These are phyloP conservation scores for Callimorpha dominula DNA, from an alignment of 2,888 invertebrate species.

Conservation along the genomic window DNA sequence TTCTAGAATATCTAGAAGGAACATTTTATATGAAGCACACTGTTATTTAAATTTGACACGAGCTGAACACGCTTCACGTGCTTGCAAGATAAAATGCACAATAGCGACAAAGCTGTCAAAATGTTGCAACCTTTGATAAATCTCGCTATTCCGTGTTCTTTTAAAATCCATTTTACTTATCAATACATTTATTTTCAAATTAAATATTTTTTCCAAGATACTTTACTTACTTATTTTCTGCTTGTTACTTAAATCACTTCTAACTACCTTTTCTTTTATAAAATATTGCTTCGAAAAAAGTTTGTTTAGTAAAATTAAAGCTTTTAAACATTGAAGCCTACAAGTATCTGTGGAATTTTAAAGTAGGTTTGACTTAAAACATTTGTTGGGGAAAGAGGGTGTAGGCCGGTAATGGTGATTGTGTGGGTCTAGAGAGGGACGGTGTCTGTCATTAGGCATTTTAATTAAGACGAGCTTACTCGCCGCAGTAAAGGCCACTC, in stretches of 20 bases:
- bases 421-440: constrained; percentile 29
- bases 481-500: constrained; percentile 44
- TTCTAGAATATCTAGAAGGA: background rate
- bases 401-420: constrained; percentile 43
- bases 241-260: too few relatives aligned
- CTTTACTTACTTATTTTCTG: too few relatives aligned
- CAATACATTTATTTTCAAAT: background rate
- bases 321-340: background rate
- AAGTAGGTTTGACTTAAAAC: constrained; percentile 26
- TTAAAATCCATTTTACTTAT: background rate
- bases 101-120: too few relatives aligned
- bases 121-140: background rate
- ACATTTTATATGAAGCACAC: background rate
- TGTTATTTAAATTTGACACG: background rate
- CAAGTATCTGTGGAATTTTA: constrained; percentile 8
- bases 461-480: constrained; percentile 65
- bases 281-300: background rate
- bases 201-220: background rate
- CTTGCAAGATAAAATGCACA: background rate
- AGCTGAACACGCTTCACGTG: background rate
- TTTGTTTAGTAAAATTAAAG: background rate
- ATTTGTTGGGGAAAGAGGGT: constrained; percentile 38
- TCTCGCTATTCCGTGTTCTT: background rate
- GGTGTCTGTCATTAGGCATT: constrained; percentile 66
- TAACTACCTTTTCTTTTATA: background rate